Conservation (phyloP, 2,113 vertebrate species). For the Hystrix cristata region DNA sequence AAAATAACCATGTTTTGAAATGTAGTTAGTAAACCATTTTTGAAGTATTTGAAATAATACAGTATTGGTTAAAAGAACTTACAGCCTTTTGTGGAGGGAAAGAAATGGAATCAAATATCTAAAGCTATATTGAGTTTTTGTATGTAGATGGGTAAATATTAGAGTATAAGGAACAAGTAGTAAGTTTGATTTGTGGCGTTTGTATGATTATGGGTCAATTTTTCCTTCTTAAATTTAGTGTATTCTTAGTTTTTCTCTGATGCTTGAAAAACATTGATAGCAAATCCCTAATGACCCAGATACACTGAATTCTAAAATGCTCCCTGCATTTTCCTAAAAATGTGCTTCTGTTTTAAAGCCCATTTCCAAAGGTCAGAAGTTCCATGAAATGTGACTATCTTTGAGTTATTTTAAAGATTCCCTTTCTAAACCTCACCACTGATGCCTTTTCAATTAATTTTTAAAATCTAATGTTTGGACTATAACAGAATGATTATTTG, state of each 20-base stretch:
- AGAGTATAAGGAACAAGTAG: neutral
- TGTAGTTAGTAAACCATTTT: neutral
- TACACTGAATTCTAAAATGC: neutral
- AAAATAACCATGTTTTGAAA: neutral
- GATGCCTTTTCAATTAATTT: conserved; percentile 35
- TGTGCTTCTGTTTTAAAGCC: conserved; percentile 33
- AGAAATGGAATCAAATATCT: neutral
- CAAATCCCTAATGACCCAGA: neutral
- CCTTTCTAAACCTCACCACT: conserved; percentile 30
- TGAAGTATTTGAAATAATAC: neutral
- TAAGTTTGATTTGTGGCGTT: neutral
- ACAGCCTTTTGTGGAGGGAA: neutral
- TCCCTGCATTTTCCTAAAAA: conserved; percentile 45
- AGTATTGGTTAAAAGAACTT: neutral
- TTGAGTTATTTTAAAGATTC: conserved; percentile 60
- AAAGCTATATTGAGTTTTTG: neutral
- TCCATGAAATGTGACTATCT: conserved; percentile 8
- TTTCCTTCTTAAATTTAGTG: conserved; percentile 18
- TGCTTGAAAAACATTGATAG: conserved; percentile 50
- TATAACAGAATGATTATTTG: conserved; percentile 18
- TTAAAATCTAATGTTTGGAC: neutral
- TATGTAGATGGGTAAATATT: neutral
- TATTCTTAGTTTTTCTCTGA: conserved; percentile 27
- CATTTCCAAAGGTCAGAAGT: conserved; percentile 60
- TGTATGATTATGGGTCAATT: neutral